Evolutionary conservation across 1,140 invertebrate genomes (phyloP), one percentile per base, ranked within the genome.

Genomic region (Macrosteles quadrilineatus): DNA sequence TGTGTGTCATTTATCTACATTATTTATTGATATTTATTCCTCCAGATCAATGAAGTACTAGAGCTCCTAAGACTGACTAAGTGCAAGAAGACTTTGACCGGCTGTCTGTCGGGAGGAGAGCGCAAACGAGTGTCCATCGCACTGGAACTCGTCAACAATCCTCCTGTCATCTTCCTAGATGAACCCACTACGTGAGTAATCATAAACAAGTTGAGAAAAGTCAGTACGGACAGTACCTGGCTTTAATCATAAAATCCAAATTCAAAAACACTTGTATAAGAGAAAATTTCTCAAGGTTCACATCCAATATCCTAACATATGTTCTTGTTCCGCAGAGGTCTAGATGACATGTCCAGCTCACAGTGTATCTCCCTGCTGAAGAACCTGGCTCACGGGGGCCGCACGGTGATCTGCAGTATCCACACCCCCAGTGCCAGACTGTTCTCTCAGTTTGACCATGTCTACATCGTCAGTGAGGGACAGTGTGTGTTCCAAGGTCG

Each of bases 91-190:
- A 97, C 94, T 0, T 78, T 86, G 27, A 89, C 90, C 0, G 83
- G 87, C 55, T 85, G 83, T 57, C 82, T 98, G 1, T 98, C 95
- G 0, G 96, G 96, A 0, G 97, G 97, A 0, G 95, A 98, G 81
- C 87, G 87, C 64, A 98, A 98, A 79, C 83, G 96, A 31, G 81
- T 98, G 4, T 94, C 93, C 0, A 96, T 98, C 36, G 96, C 95
- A 6, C 78, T 97, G 25, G 96, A 98, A 81, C 83, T 98, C 12
- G 84, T 98, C 17, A 96, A 97, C 80, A 98, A 98, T 81, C 97
- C 97, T n/a, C 93, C 95, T 1, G 88, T 98, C 1, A 84, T 94
- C 70, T 93, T 94, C 76, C 78, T 94, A 3, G 91, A 94, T 76
- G 91, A 94, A 78, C 91, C 91, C 0, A 94, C 91, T 1, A 92